Evolutionary conservation across 2,113 vertebrate genomes (phyloP).

Genomic region (Eulemur macaco): DNA sequence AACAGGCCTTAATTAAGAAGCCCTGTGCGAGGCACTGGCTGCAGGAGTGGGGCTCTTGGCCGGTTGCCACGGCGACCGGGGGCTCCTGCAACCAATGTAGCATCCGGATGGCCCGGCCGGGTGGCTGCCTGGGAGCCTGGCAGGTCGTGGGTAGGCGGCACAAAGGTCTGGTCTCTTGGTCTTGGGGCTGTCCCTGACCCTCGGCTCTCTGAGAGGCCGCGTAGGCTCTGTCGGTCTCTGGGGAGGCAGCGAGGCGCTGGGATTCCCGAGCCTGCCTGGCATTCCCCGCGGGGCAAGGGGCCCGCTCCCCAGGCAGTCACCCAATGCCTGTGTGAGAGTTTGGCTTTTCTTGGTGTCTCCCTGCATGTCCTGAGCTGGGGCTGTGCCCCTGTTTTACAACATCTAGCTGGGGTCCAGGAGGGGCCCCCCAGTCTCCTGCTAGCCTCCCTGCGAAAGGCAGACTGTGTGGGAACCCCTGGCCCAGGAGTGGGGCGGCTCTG

Average conservation of each 20-base stretch:
- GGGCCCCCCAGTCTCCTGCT: background rate
- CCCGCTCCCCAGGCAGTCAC: background rate
- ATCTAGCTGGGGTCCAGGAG: background rate
- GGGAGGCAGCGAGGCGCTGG: no score
- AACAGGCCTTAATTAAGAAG: slow-evolving; percentile 61
- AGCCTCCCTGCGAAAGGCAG: background rate
- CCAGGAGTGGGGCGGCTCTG: no score
- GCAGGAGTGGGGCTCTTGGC: background rate
- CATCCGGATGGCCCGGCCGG: background rate
- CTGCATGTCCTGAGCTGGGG: background rate
- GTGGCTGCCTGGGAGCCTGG: background rate
- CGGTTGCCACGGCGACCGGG: slow-evolving; percentile 37
- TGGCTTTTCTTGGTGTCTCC: background rate
- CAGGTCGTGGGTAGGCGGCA: background rate
- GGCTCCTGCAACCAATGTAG: background rate
- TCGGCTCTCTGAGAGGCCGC: background rate
- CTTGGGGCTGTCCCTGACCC: background rate
- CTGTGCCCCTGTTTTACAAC: fast-evolving
- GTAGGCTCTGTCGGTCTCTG: background rate
- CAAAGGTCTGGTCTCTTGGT: background rate
- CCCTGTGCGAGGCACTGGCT: fast-evolving
- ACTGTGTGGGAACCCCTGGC: no score
- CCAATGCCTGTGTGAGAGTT: background rate
- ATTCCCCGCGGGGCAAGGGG: fast-evolving
- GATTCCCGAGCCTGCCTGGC: background rate